phyloP scores from a whole-genome alignment of 2,888 invertebrate species.

The Chloroclysta siterata region DNA sequence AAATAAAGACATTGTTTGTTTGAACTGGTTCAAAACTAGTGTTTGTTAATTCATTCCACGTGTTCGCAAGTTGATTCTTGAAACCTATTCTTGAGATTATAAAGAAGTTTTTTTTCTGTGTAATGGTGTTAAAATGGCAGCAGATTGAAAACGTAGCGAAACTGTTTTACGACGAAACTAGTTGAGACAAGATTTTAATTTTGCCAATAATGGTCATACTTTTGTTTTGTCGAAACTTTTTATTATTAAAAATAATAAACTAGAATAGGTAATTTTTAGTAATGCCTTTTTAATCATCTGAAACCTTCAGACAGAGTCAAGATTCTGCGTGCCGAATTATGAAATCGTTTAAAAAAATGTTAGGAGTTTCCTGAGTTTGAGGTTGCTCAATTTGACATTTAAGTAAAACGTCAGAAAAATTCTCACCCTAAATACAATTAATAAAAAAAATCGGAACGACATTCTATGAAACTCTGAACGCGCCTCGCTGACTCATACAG shows the following conservation, averaged over 20 bases:
- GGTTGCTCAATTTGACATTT: slow-evolving; percentile 1
- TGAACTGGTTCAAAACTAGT: slow-evolving; percentile 15
- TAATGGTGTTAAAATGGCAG: not conserved
- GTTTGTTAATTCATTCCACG: slow-evolving; percentile 16
- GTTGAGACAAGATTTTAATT: not conserved
- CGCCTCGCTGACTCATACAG: slow-evolving; percentile 27
- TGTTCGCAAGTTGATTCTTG: slow-evolving; percentile 4
- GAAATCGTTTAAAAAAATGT: not conserved
- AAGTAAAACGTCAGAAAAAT: slow-evolving; percentile 9
- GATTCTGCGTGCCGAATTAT: not conserved
- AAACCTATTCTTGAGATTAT: not conserved
- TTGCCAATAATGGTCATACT: not conserved
- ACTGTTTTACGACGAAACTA: not conserved
- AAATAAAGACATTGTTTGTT: slow-evolving; percentile 17
- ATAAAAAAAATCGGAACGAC: slow-evolving; percentile 32
- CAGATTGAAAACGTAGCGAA: not conserved
- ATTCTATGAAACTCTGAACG: slow-evolving; percentile 23
- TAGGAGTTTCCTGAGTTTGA: not conserved
- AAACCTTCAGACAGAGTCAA: not conserved
- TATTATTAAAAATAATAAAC: not conserved
- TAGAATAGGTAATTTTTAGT: too few species aligned
- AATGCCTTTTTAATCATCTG: too few species aligned
- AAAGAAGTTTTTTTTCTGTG: slow-evolving; percentile 1
- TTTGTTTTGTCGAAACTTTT: not conserved
- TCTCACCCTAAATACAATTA: slow-evolving; percentile 24